Conservation (phyloP, 2,888 invertebrate species). For the Eupithecia centaureata region DNA sequence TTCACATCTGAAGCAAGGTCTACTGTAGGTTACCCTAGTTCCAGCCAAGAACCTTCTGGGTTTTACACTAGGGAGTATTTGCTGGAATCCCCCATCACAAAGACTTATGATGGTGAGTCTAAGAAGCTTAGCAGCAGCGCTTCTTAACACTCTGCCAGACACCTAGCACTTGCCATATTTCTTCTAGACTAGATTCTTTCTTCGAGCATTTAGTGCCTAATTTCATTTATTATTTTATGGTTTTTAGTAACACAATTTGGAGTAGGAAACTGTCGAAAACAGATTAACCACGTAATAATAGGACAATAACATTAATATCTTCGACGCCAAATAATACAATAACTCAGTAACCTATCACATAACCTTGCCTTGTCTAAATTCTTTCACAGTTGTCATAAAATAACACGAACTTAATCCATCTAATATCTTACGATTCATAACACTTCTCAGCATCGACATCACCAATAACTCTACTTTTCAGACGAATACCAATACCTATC, state of each 20-base stretch:
- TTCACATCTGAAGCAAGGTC: constrained; percentile 64
- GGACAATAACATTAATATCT: background rate
- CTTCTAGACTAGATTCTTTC: constrained; percentile 12
- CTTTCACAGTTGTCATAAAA: background rate
- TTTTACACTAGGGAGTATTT: constrained; percentile 78
- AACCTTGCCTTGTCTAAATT: background rate
- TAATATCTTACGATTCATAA: background rate
- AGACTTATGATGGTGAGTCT: constrained; percentile 74
- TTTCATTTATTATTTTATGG: background rate
- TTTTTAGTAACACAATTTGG: background rate
- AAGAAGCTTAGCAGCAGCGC: constrained; percentile 22
- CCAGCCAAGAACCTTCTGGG: constrained; percentile 64
- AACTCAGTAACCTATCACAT: background rate
- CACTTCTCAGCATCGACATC: background rate
- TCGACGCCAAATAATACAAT: constrained; percentile 3
- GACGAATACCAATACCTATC: constrained; percentile 78
- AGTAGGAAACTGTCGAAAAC: background rate
- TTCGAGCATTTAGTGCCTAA: background rate
- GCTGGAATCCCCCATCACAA: constrained; percentile 76
- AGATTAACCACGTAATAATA: constrained; percentile 1
- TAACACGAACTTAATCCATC: constrained; percentile 13
- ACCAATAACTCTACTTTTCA: constrained; percentile 47
- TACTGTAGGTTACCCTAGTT: constrained; percentile 60
- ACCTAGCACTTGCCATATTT: constrained; percentile 3
- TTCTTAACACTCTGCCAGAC: constrained; percentile 24